phyloP scores from a whole-genome alignment of 1,140 invertebrate genomes.

The Brachionus calyciflorus region DNA sequence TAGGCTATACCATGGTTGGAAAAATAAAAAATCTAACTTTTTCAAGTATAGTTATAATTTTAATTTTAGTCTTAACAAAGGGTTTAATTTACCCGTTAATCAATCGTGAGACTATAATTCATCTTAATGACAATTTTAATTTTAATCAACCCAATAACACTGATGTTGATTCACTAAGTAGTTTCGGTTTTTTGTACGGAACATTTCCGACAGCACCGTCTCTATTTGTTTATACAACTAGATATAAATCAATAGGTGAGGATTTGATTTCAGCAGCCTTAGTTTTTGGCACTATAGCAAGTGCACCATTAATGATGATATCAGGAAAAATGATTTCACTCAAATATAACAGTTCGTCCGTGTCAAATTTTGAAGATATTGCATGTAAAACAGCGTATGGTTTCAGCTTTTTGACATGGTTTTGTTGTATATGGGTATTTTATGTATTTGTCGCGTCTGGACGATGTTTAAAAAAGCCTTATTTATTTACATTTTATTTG shows the following conservation, averaged over 20 bases:
- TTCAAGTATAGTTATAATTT: constrained; percentile 73
- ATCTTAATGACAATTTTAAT: constrained; percentile 68
- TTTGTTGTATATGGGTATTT: constrained; percentile 60
- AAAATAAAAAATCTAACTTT: constrained; percentile 75
- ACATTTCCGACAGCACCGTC: constrained; percentile 90
- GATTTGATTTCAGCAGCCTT: constrained; percentile 80
- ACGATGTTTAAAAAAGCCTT: constrained; percentile 13
- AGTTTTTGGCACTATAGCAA: constrained; percentile 87
- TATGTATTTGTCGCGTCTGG: constrained; percentile 21
- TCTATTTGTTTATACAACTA: constrained; percentile 85
- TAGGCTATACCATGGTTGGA: constrained; percentile 88
- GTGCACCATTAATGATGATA: constrained; percentile 87
- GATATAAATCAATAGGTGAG: constrained; percentile 64
- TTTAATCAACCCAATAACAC: constrained; percentile 69
- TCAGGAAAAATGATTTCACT: constrained; percentile 86
- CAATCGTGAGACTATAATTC: constrained; percentile 75
- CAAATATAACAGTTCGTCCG: constrained; percentile 60
- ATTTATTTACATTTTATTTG: constrained; percentile 18
- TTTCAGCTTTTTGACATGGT: constrained; percentile 72
- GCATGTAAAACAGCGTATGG: constrained; percentile 77
- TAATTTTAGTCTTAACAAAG: constrained; percentile 82
- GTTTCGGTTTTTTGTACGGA: constrained; percentile 91
- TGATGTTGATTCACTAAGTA: constrained; percentile 68
- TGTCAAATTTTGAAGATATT: constrained; percentile 69
- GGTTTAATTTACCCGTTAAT: constrained; percentile 79